Base-by-base conservation (phyloP, 2,113 vertebrate species). In the Cochlearius cochlearius region DNA sequence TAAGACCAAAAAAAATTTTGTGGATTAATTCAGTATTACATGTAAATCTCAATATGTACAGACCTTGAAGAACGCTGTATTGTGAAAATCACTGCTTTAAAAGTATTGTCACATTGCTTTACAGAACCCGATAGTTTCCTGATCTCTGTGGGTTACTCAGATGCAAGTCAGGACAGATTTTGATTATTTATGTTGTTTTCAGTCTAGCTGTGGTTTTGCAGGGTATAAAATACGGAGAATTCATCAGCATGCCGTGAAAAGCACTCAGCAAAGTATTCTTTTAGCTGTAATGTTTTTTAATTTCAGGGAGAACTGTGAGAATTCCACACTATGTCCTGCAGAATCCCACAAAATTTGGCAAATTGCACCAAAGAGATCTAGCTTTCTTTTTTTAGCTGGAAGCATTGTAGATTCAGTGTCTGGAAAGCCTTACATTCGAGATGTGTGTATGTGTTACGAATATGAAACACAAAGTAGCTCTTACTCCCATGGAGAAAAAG, bases 371-470 rank as follows among this genome's bases (percentile, higher is more conserved):
- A 76, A 59, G 36, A 47, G 63, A 60, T 63, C 19, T 26, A 36
- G 36, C 2, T 7, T 15, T 45, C 78, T 41, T 41, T 81, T 64
- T 80, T 68, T 82, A 74, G 36, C 50, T 90, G 56, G 30, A 94
- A 96, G 41, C 74, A 62, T 74, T 85, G n/a, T 82, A 64, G 38
- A 82, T 92, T 92, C 50, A 77, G 38, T 88, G 30, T 77, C 80
- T 95, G 69, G 41, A 91, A 82, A 92, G 55, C 63, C 69, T 97
- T 86, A 58, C 11, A 30, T 91, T 92, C 86, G 55, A 82, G 60
- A 32, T 75, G 36, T 53, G 23, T 20, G 20, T 77, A 17, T 72
- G 27, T 68, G 59, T 50, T 78, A 50, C 1, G 5, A 91, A 92
- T 95, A 84, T 73, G 86, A 91, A 97, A 79, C 45, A 67, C 17